These are phyloP conservation scores for fruit fly (Drosophila melanogaster) DNA, from an alignment of 1,140 invertebrate species.

Conservation along the genomic window Release_6_plus_ISO1_MT NT_037436.4:4606501-4607000, in stretches of 20 bases:
- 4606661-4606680: conserved; percentile 3
- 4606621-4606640: conserved; percentile 21
- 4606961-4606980: conserved; percentile 48
- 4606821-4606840: conserved; percentile 14
- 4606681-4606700: conserved; percentile 45
- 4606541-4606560: not conserved
- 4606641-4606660: not conserved
- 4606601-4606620: conserved; percentile 18
- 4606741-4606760: conserved; percentile 64
- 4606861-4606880: not conserved
- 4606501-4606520: conserved; percentile 37
- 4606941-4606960: conserved; percentile 48
- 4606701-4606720: conserved; percentile 60
- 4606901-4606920: conserved; percentile 32
- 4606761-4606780: conserved; percentile 10
- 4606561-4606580: too few species aligned
- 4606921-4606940: conserved; percentile 50
- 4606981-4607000: conserved; percentile 66
- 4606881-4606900: conserved; percentile 51
- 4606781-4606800: conserved; percentile 63
- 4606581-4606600: not conserved
- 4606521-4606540: not conserved
- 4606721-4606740: conserved; percentile 35
- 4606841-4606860: not conserved
- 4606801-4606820: conserved; percentile 27